These are phyloP conservation scores for Typhlomys cinereus DNA, from an alignment of 2,113 vertebrate genomes.

Conservation along the genomic window DNA sequence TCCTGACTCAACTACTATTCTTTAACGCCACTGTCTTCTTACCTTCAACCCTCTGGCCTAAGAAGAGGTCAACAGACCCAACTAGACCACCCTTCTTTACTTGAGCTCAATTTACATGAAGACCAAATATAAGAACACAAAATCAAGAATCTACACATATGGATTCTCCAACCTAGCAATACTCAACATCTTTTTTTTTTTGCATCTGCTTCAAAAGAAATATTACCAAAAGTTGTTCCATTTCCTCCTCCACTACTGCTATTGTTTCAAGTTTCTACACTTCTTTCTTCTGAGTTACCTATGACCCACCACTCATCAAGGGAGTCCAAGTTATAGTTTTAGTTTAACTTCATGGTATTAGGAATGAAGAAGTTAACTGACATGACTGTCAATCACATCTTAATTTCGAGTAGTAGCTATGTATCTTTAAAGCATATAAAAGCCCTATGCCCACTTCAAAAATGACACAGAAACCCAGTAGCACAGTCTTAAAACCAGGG, in stretches of 20 bases:
- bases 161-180: not conserved
- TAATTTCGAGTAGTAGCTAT: not conserved
- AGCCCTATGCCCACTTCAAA: not conserved
- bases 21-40: not conserved
- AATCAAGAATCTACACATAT: not conserved
- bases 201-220: not conserved
- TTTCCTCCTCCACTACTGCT: not conserved
- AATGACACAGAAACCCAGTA: not conserved
- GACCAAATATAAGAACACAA: not conserved
- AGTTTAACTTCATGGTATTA: not conserved
- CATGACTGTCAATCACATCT: constrained; percentile 31
- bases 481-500: not conserved
- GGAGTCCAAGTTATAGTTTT: not conserved
- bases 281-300: not conserved
- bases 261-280: not conserved
- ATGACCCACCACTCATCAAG: not conserved
- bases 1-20: not conserved
- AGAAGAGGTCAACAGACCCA: not conserved
- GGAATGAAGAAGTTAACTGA: not conserved
- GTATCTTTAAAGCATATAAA: not conserved
- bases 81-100: not conserved
- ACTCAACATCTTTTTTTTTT: not conserved
- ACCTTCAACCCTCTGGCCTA: constrained; percentile 29
- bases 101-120: not conserved
- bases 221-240: constrained; percentile 3